Conservation (phyloP, 2,797 vertebrate species). For the Typhlichthys subterraneus region DNA sequence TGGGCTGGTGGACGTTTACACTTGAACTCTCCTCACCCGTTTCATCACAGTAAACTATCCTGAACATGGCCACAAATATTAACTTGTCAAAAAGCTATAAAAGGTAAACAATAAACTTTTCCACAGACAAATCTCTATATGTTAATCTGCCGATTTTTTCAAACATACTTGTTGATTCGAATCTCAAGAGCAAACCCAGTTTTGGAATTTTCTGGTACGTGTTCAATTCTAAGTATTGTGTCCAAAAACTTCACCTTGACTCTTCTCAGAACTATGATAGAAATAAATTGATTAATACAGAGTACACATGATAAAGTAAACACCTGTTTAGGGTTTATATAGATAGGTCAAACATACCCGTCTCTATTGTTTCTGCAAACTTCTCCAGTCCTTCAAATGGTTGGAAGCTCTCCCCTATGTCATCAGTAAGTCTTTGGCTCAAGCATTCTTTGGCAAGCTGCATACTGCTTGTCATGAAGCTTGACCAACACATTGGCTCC, state of each 20-base stretch:
- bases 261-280: constrained; percentile 89
- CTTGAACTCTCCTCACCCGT: constrained; percentile 88
- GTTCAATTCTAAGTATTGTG: constrained; percentile 93
- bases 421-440: constrained; percentile 94
- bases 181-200: constrained; percentile 95
- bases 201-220: constrained; percentile 96
- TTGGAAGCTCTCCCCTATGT: constrained; percentile 93
- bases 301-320: neutral
- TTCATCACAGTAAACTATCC: constrained; percentile 94
- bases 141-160: neutral
- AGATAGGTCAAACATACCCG: constrained; percentile 75
- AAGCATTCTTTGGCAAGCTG: constrained; percentile 97
- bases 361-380: constrained; percentile 99
- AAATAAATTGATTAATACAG: constrained; percentile 13
- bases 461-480: constrained; percentile 99
- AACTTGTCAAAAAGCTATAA: neutral
- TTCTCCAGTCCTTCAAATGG: constrained; percentile 97
- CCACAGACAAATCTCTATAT: neutral
- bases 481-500: constrained; percentile 98
- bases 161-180: constrained; percentile 88
- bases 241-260: constrained; percentile 96
- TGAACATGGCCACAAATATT: constrained; percentile 49
- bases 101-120: neutral
- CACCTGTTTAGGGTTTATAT: neutral
- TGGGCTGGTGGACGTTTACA: constrained; percentile 93